These are phyloP conservation scores for Cinara cedri DNA, from an alignment of 2,888 invertebrate genomes.

Conservation along the genomic window DNA sequence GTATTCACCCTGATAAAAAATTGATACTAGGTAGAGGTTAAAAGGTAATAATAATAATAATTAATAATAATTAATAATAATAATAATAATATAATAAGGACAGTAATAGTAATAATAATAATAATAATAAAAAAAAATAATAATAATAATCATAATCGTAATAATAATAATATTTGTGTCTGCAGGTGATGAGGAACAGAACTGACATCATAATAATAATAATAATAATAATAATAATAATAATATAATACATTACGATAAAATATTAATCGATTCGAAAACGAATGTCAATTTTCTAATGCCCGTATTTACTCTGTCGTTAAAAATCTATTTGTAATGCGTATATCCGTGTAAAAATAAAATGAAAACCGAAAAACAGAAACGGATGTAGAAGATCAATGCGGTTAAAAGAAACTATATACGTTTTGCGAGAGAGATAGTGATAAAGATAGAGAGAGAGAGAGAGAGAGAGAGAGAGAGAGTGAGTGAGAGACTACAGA, in stretches of 20 bases:
- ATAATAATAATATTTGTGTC: slow-evolving; percentile 3
- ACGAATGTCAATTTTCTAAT: slow-evolving; percentile 35
- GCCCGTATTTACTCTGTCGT: slow-evolving; percentile 35
- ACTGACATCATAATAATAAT: not conserved
- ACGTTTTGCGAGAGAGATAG: no score
- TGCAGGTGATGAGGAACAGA: slow-evolving; percentile 16
- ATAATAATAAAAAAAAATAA: not conserved
- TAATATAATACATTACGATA: no score
- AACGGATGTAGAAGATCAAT: not conserved
- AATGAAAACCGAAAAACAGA: slow-evolving; percentile 4
- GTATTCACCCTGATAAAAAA: slow-evolving; percentile 56
- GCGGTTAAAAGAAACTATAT: slow-evolving; percentile 6
- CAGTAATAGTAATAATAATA: slow-evolving; percentile 5
- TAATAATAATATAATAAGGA: slow-evolving; percentile 19
- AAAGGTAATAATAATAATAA: not conserved
- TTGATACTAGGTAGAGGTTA: slow-evolving; percentile 50
- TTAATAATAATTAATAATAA: slow-evolving; percentile 34
- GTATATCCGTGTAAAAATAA: slow-evolving; percentile 1
- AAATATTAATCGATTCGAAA: slow-evolving; percentile 16
- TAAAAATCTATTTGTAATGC: slow-evolving; percentile 5
- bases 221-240: no score
- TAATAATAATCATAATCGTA: not conserved
- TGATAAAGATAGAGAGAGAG: no score
- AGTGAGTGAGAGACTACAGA: slow-evolving; percentile 2
- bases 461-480: no score